Base-by-base conservation (phyloP, 2,888 invertebrate species). In the Drosophila tripunctata region DNA sequence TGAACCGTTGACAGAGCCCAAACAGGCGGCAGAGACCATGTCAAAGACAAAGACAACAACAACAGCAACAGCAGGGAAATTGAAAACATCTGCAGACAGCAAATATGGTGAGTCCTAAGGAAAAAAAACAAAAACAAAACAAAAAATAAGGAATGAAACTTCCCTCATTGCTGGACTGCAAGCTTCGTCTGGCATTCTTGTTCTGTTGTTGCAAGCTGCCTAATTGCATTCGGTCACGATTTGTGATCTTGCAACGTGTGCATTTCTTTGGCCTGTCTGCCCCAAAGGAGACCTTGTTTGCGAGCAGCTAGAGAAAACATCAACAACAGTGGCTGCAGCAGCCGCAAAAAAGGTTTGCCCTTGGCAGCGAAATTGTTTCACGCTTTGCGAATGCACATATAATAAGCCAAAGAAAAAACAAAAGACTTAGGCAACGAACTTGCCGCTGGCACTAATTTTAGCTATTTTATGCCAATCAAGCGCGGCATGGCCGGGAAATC, bases 211-310 rank as follows among this genome's bases (percentile, higher is more conserved):
- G 50, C 50, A 27, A 64, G 63, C 67, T 67, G 63, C 88, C 90
- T 89, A 89, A 89, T 89, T 89, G 89, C 87, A 87, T 87, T 79
- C 71, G 85, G 90, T 89, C 89, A 89, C 89, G 89, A 90, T 80
- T 77, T 77, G 45, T 66, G 82, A 69, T 58, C 77, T 67, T 55
- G 71, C 67, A 67, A 65, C 67, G 63, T 67, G 65, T 78, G 61
- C 58, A 67, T 50, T 61, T 66, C 48, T 78, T 58, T 47, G 33
- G 41, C 33, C 38, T 75, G 75, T 66, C 54, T 68, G 51, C 31
- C 55, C 33, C 55, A 24, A 40, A 47, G 62, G 47, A 61, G 52
- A 71, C 63, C 75, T 71, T 68, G 71, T 71, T 71, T 62, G 67
- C 73, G 50, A 54, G 41, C 51, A 57, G 17, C 38, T 15, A 36